Percentiles rank a stretch among this genome's conserved stretches.
phyloP scores from a whole-genome alignment of 1,140 invertebrate genomes.

The Conopomorpha cramerella region DNA sequence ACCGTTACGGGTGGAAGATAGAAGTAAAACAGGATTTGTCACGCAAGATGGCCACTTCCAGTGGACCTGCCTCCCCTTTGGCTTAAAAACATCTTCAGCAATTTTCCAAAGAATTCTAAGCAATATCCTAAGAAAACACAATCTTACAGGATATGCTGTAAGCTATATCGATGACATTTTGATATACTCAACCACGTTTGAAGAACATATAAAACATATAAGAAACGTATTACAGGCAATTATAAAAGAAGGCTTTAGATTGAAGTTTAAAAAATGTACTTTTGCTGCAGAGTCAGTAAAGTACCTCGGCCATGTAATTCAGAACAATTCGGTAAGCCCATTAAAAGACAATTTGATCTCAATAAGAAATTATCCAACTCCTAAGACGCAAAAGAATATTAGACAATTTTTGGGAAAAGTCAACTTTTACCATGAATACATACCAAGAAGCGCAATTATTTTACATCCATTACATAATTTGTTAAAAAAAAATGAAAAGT shows the following conservation, averaged over 20 bases:
- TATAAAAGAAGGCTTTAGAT: not conserved
- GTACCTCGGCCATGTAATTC: not conserved
- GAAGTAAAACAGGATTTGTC: too few species aligned
- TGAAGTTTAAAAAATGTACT: too few species aligned
- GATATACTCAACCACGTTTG: not conserved
- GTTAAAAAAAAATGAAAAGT: slow-evolving; percentile 1
- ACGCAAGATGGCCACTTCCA: too few species aligned
- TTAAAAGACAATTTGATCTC: not conserved
- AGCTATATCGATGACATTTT: slow-evolving; percentile 1
- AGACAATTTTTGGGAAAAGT: not conserved
- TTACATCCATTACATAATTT: not conserved
- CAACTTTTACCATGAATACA: too few species aligned
- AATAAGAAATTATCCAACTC: not conserved
- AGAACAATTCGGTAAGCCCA: not conserved
- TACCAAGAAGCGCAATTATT: not conserved
- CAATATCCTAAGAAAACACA: not conserved
- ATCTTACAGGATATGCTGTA: not conserved
- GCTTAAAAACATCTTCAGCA: too few species aligned
- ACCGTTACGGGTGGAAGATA: not conserved
- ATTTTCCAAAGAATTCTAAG: too few species aligned
- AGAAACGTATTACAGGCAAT: too few species aligned
- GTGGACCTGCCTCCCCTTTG: too few species aligned
- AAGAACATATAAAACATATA: not conserved
- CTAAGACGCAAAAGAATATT: too few species aligned
- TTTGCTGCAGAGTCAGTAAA: too few species aligned